Evolutionary conservation across 2,888 invertebrate genomes (phyloP), one percentile per base, ranked within the genome.

Genomic region (Eulithis testata): DNA sequence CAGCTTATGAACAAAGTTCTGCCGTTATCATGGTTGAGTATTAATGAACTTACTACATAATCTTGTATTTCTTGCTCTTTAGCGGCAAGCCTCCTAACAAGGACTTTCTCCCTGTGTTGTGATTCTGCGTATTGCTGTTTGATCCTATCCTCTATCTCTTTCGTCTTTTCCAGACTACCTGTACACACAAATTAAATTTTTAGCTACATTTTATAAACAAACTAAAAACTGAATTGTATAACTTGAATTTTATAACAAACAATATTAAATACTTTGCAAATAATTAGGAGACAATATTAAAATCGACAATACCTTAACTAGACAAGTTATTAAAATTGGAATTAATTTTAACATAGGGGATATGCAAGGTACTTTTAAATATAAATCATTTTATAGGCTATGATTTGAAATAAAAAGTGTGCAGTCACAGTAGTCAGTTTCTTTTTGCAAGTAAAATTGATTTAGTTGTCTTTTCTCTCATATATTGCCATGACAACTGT

Each of bases 61-160:
- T 99, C 98, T 91, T 99, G 98, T 87, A 98, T 95, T 93, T 99
- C 99, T 89, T 99, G 98, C 86, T 99, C 99, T 92, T 99, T 99
- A 73, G 97, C 97, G 69, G 98, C 97, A 75, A 99, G 95, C 81
- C 98, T 95, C 82, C 98, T 96, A 76, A 98, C 97, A 76, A 99
- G 95, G 72, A 98, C 96, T 90, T 97, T 97, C 89, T 99, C 99
- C 79, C 98, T 95, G 78, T 98, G 96, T 82, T 97, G 96, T 71
- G 97, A 96, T 85, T 99, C 99, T 63, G 95, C 94, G 83, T 96
- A 96, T 86, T 98, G 97, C 78, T 96, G 95, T 81, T 96, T 96
- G 82, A 96, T 94, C 83, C 96, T 96, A 77, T 97, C 96, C 89
- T 97, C 96, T 78, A 96, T 94, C 88, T 97, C 96, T 89, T 95